Conservation (phyloP, 2,113 vertebrate genomes). For the Abramis brama region DNA sequence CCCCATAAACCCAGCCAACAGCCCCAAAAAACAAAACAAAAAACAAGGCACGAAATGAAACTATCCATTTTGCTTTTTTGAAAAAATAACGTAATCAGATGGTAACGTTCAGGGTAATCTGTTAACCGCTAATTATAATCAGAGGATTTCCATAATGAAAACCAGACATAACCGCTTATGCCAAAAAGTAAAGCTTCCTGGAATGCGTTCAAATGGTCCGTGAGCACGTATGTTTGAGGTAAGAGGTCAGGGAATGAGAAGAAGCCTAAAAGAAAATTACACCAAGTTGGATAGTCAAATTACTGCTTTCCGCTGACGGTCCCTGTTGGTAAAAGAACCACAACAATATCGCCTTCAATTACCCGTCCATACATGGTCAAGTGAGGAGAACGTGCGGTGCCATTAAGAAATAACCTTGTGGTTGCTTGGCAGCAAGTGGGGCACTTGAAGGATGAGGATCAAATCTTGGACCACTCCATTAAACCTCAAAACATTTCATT, state of each 20-base stretch:
- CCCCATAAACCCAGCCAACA: conserved; percentile 57
- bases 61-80: conserved; percentile 66
- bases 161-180: conserved; percentile 59
- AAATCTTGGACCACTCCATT: conserved; percentile 35
- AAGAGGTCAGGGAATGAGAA: conserved; percentile 8
- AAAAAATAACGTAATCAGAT: conserved; percentile 72
- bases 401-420: conserved; percentile 40
- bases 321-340: conserved; percentile 20
- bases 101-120: conserved; percentile 66
- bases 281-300: conserved; percentile 26
- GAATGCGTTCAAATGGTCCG: conserved; percentile 22
- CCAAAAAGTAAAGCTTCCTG: conserved; percentile 41
- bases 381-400: conserved; percentile 6
- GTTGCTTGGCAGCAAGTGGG: conserved; percentile 37
- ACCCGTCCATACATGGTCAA: conserved; percentile 1
- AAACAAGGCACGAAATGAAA: conserved; percentile 66
- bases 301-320: conserved; percentile 9
- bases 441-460: conserved; percentile 25
- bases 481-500: conserved; percentile 43
- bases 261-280: conserved; percentile 41
- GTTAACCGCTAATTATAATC: conserved; percentile 74
- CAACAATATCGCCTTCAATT: conserved; percentile 13
- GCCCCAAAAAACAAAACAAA: conserved; percentile 62
- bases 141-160: conserved; percentile 72
- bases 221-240: conserved; percentile 8